Evolutionary conservation across 2,888 invertebrate genomes (phyloP).

Genomic region (Tetragonula carbonaria): DNA sequence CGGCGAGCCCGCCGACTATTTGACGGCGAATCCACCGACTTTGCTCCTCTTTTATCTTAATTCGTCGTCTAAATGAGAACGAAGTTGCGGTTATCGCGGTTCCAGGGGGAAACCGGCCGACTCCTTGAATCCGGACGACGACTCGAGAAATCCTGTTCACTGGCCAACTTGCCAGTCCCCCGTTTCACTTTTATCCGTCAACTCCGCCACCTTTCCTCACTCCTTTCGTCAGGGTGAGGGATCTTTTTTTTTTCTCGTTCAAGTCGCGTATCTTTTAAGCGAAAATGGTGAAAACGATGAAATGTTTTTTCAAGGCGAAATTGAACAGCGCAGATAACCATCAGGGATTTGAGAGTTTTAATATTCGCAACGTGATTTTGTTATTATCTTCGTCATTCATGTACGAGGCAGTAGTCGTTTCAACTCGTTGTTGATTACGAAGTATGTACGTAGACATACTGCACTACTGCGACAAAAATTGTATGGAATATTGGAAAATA

Average conservation of each 20-base stretch:
- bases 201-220: background rate
- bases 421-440: background rate
- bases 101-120: conserved; percentile 36
- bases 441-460: background rate
- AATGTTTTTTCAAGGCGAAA: conserved; percentile 11
- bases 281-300: background rate
- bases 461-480: background rate
- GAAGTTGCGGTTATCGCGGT: conserved; percentile 72
- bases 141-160: conserved; percentile 65
- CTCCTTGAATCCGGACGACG: conserved; percentile 61
- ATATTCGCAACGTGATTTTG: background rate
- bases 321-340: background rate
- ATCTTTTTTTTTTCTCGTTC: background rate
- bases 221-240: background rate
- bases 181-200: conserved; percentile 48
- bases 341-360: background rate
- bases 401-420: background rate
- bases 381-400: background rate
- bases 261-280: conserved; percentile 11
- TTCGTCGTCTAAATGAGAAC: conserved; percentile 74
- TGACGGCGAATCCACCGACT: conserved; percentile 69
- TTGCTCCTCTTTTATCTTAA: conserved; percentile 75
- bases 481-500: too few relatives aligned
- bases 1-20: conserved; percentile 47
- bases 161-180: conserved; percentile 45